Conservation (phyloP, 2,797 vertebrate species). For the Notolabrus celidotus region DNA sequence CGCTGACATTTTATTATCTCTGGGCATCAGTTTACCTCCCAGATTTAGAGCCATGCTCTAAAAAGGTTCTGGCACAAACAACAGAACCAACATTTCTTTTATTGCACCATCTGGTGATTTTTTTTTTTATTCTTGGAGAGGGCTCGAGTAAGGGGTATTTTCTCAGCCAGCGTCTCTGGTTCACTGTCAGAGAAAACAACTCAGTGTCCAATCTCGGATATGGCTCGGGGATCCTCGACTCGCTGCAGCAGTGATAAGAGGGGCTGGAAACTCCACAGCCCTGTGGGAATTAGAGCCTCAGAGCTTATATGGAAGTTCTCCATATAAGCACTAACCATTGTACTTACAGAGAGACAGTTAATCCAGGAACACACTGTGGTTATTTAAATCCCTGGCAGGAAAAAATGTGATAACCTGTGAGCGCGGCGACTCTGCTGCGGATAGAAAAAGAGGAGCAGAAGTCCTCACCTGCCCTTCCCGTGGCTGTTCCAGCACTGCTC, state of each 20-base stretch:
- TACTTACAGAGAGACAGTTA: slow-evolving; percentile 59
- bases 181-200: slow-evolving; percentile 55
- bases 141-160: slow-evolving; percentile 42
- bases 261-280: slow-evolving; percentile 57
- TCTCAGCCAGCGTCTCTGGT: slow-evolving; percentile 55
- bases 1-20: slow-evolving; percentile 42
- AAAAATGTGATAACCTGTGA: slow-evolving; percentile 68
- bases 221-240: slow-evolving; percentile 38
- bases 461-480: slow-evolving; percentile 92
- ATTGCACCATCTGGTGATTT: slow-evolving; percentile 80
- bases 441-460: slow-evolving; percentile 43
- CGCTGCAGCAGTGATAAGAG: slow-evolving; percentile 63
- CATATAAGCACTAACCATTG: slow-evolving; percentile 65
- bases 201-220: slow-evolving; percentile 52
- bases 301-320: slow-evolving; percentile 67
- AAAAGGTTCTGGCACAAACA: slow-evolving; percentile 61
- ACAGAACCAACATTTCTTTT: slow-evolving; percentile 66
- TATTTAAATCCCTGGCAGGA: slow-evolving; percentile 78
- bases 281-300: slow-evolving; percentile 59
- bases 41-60: slow-evolving; percentile 62
- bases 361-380: slow-evolving; percentile 71
- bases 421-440: slow-evolving; percentile 41
- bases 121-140: slow-evolving; percentile 68
- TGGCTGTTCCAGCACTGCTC: slow-evolving; percentile 99
- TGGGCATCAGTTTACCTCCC: slow-evolving; percentile 46